These are phyloP conservation scores for Lasioglossum malachurum DNA, from an alignment of 2,888 invertebrate species.

Conservation along the genomic window DNA sequence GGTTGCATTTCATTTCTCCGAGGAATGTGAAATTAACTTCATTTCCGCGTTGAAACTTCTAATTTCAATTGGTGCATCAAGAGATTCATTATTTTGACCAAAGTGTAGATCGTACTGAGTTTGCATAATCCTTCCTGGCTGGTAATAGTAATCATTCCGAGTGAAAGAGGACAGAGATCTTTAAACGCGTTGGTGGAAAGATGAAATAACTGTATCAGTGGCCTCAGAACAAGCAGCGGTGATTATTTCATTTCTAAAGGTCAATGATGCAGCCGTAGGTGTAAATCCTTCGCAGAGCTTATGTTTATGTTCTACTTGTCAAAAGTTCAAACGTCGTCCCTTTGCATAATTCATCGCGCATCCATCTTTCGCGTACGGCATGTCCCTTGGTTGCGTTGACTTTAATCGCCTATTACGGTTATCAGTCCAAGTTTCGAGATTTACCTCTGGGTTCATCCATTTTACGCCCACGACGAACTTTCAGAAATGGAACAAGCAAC, in stretches of 20 bases:
- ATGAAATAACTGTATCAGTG: background rate
- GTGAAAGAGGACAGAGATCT: background rate
- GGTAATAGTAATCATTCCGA: background rate
- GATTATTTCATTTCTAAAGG: constrained; percentile 67
- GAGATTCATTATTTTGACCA: background rate
- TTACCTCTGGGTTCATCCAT: background rate
- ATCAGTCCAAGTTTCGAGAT: constrained; percentile 8
- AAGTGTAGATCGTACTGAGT: background rate
- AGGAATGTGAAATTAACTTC: background rate
- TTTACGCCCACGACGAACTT: constrained; percentile 5
- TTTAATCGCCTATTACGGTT: constrained; percentile 49
- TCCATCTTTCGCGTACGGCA: constrained; percentile 64
- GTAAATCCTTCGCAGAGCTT: constrained; percentile 70
- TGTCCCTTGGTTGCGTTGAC: constrained; percentile 34
- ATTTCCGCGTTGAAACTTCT: background rate
- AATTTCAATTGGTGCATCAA: background rate
- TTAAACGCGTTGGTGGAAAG: background rate
- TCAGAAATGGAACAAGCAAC: background rate
- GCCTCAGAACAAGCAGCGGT: background rate
- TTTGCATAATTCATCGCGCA: constrained; percentile 78
- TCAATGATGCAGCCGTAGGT: constrained; percentile 70
- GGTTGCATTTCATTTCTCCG: background rate
- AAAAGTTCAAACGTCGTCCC: constrained; percentile 78
- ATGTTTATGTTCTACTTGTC: constrained; percentile 73
- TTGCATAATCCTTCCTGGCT: background rate